Evolutionary conservation across 2,888 invertebrate genomes (phyloP).

Genomic region (Bombylius discolor): DNA sequence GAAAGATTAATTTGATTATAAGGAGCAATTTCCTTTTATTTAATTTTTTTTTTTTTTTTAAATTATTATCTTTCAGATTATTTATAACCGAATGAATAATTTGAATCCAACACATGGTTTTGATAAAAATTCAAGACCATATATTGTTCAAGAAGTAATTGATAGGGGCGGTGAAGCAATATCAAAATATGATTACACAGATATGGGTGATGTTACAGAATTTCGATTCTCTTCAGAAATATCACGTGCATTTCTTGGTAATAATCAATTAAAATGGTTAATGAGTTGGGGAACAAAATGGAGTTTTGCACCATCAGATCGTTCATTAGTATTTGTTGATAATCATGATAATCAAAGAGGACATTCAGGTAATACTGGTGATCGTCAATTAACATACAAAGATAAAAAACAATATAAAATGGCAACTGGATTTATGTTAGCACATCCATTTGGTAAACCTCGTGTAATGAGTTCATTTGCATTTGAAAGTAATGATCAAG

Average conservation of each 20-base stretch:
- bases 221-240: slow-evolving; percentile 42
- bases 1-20: too few relatives aligned
- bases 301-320: slow-evolving; percentile 47
- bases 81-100: slow-evolving; percentile 48
- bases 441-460: slow-evolving; percentile 62
- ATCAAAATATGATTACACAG: slow-evolving; percentile 40
- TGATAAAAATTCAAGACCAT: slow-evolving; percentile 47
- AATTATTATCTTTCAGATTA: slow-evolving; percentile 11
- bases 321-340: slow-evolving; percentile 67
- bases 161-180: slow-evolving; percentile 47
- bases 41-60: not conserved
- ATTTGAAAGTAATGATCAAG: slow-evolving; percentile 40
- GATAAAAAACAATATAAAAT: slow-evolving; percentile 31
- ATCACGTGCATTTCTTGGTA: slow-evolving; percentile 42
- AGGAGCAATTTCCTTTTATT: not conserved
- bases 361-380: slow-evolving; percentile 36
- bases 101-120: slow-evolving; percentile 55
- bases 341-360: slow-evolving; percentile 81
- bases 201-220: slow-evolving; percentile 60
- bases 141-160: slow-evolving; percentile 64
- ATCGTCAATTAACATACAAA: slow-evolving; percentile 39
- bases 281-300: slow-evolving; percentile 51
- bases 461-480: slow-evolving; percentile 70
- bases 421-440: slow-evolving; percentile 50
- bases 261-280: slow-evolving; percentile 51